Evolutionary conservation across 2,113 vertebrate species (phyloP), one percentile per base, ranked within the genome.

Genomic region (Actenoides lindsayi): DNA sequence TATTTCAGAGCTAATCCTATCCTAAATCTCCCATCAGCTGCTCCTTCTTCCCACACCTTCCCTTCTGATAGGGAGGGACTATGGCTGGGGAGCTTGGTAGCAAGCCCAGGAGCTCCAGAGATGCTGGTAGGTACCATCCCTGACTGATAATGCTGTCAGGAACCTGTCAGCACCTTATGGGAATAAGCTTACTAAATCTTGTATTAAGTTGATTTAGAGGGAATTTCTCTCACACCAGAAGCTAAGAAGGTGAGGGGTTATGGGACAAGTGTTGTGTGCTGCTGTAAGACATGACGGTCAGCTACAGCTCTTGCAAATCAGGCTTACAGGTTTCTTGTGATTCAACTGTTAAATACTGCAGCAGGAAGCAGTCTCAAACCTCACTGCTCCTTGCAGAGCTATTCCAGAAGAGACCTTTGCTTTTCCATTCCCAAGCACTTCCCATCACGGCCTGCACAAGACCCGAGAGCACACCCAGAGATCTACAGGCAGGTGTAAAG

Each of bases 51-150:
- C 31, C 25, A 41, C 21, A 60, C 50, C 37, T 79, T 78, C 37
- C 33, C 57, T 33, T 62, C 39, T 35, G 56, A 27, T 8, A 62
- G 54, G 4, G 21, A 64, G 33, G 39, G 28, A 8, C 35, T 57
- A 21, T 37, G 39, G 5, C 63, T 74, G 35, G 8, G 11, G 33
- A 74, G n/a, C 44, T 76, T 0, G 0, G 41, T 37, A 68, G 70
- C 27, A 39, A 50, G 41, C 15, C 7, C 54, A 57, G 37, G 53
- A 79, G 16, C 27, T 28, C 83, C 23, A 48, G 39, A 46, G n/a
- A 4, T 80, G 67, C 41, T 48, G 21, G n/a, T 16, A 25, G 60
- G 31, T 28, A 14, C 46, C 71, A 67, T 8, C 3, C 56, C 48
- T 16, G n/a, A 71, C 16, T 80, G 57, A 33, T 39, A 63, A 15